These are phyloP conservation scores for Petrosia ficiformis DNA, from an alignment of 37 sponge, comb jelly and placozoan genomes.

Conservation along the genomic window DNA sequence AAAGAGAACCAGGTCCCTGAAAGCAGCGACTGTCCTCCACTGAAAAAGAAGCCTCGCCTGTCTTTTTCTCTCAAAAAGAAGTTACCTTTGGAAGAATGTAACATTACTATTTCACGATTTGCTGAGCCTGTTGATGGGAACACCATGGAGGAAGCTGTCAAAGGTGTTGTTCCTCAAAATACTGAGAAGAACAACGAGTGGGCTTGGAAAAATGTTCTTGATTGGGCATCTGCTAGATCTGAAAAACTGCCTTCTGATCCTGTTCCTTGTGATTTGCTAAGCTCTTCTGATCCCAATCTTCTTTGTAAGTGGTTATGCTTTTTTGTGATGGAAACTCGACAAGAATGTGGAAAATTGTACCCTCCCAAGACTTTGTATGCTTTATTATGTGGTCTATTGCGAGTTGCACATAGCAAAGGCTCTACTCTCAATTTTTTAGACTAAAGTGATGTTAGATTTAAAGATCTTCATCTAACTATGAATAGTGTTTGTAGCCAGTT, in stretches of 20 bases:
- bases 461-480: conserved; percentile 11
- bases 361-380: conserved; percentile 10
- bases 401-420: background rate
- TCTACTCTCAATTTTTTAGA: conserved; percentile 29
- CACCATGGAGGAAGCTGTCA: background rate
- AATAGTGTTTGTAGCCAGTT: conserved; percentile 14
- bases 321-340: conserved; percentile 15
- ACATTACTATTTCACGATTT: too few species aligned
- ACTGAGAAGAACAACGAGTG: background rate
- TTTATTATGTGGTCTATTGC: conserved; percentile 12
- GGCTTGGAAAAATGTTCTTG: background rate
- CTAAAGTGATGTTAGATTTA: conserved; percentile 10
- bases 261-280: background rate
- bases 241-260: background rate
- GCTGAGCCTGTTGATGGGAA: too few species aligned
- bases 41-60: too few species aligned
- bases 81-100: too few species aligned
- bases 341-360: conserved; percentile 7
- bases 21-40: too few species aligned
- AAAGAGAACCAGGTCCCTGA: too few species aligned
- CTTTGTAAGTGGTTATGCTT: conserved; percentile 20
- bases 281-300: conserved; percentile 6
- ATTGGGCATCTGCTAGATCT: background rate
- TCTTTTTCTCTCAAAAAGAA: too few species aligned
- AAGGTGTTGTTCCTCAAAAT: background rate